Percentiles rank a stretch among this genome's conserved stretches.
phyloP scores from a whole-genome alignment of 2,888 invertebrate genomes.

The Macrophya alboannulata region DNA sequence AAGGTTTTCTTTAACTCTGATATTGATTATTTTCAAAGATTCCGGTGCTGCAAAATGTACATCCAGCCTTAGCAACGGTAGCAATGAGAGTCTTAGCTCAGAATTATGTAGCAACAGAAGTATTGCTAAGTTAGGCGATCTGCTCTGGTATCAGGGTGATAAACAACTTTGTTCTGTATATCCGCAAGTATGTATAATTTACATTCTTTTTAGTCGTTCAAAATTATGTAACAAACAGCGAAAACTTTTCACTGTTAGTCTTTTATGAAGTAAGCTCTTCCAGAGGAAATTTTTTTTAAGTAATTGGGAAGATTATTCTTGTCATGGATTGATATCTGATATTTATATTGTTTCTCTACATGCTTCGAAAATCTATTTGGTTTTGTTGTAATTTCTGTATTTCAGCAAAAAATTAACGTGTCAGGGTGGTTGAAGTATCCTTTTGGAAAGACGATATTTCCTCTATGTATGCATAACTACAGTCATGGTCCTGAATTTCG shows the following conservation, averaged over 20 bases:
- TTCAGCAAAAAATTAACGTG: constrained; percentile 80
- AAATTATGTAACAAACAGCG: constrained; percentile 50
- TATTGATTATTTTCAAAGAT: constrained; percentile 4
- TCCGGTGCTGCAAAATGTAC: constrained; percentile 60
- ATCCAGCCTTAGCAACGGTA: constrained; percentile 59
- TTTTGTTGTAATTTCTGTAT: constrained; percentile 53
- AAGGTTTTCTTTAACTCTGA: too few relatives aligned
- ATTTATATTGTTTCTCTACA: neutral
- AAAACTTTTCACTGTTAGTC: constrained; percentile 65
- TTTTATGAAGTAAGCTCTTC: neutral
- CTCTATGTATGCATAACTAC: constrained; percentile 74
- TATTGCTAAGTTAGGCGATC: constrained; percentile 84
- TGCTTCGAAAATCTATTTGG: constrained; percentile 15
- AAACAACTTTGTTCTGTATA: constrained; percentile 82
- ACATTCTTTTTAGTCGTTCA: neutral
- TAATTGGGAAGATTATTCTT: neutral
- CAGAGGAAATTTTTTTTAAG: neutral
- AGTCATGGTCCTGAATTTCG: constrained; percentile 68
- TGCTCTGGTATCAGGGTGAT: constrained; percentile 82
- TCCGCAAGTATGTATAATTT: constrained; percentile 81
- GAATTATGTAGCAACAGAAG: constrained; percentile 82
- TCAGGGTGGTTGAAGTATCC: constrained; percentile 79
- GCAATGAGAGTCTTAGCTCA: constrained; percentile 79
- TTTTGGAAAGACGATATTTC: constrained; percentile 76
- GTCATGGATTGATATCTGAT: neutral